Conservation (phyloP, 2,797 vertebrate genomes). For the Prionace glauca region DNA sequence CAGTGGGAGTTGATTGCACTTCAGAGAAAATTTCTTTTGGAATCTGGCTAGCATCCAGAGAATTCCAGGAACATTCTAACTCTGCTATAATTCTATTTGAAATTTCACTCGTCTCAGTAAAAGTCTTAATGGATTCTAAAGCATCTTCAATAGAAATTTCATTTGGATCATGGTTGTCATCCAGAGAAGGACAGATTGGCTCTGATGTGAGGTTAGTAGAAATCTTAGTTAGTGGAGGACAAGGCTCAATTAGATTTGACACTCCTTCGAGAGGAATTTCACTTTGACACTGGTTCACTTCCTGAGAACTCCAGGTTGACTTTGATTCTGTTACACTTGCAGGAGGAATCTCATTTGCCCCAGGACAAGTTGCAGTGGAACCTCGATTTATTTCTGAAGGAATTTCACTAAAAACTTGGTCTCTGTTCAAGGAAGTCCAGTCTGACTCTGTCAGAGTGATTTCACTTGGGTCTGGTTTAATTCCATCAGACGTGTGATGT, state of each 20-base stretch:
- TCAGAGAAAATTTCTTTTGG: not conserved
- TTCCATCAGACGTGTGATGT: not conserved
- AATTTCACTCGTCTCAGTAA: too few relatives aligned
- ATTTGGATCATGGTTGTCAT: not conserved
- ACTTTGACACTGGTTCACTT: not conserved
- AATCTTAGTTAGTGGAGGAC: not conserved
- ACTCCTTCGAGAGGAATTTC: not conserved
- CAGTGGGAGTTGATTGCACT: not conserved
- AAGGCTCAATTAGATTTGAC: not conserved
- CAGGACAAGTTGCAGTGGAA: not conserved
- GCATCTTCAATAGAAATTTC: not conserved
- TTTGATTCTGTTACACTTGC: not conserved
- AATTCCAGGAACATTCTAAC: not conserved
- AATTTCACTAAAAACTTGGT: conserved; percentile 4
- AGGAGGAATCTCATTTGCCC: not conserved
- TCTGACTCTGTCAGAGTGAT: not conserved
- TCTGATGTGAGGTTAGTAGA: not conserved
- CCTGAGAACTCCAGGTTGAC: not conserved
- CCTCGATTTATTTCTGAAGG: not conserved
- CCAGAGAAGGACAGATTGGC: not conserved
- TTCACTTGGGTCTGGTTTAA: conserved; percentile 3
- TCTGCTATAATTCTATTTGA: not conserved
- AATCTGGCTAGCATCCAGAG: not conserved
- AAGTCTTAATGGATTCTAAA: not conserved
- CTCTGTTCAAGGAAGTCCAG: not conserved